Conservation (phyloP, 2,113 vertebrate species). For the Oncorhynchus keta region DNA sequence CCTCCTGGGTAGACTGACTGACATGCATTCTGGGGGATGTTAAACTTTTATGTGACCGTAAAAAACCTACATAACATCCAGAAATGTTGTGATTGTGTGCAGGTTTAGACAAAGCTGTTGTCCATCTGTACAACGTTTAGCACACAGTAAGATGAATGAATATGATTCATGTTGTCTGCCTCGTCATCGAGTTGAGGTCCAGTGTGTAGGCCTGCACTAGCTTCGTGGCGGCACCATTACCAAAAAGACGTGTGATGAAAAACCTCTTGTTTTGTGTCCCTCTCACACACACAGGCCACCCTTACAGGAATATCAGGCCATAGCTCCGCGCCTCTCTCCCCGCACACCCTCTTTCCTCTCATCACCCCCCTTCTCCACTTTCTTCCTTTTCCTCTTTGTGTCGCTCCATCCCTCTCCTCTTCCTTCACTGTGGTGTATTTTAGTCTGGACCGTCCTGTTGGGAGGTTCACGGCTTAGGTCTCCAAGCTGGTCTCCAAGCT, state of each 20-base stretch:
- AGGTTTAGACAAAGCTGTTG: background rate
- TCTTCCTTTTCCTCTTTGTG: background rate
- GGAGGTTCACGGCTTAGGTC: no score
- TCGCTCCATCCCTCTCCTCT: background rate
- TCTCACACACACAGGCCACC: background rate
- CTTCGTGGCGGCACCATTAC: background rate
- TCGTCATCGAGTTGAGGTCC: background rate
- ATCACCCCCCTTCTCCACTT: background rate
- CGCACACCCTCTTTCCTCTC: background rate
- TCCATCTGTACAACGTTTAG: background rate
- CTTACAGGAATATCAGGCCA: background rate
- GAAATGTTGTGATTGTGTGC: background rate
- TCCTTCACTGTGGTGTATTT: background rate
- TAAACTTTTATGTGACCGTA: constrained; percentile 1
- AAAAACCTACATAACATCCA: background rate
- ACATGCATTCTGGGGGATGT: background rate
- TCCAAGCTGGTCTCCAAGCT: no score
- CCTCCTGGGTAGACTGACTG: background rate
- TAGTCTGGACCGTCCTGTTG: no score
- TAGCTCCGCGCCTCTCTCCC: background rate
- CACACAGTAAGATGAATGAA: background rate
- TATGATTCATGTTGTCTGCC: background rate
- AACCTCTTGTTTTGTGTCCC: background rate
- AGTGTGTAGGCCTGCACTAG: background rate
- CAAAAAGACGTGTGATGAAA: background rate